These are phyloP conservation scores for Mercenaria mercenaria DNA, from an alignment of 1,140 invertebrate species.

Conservation along the genomic window DNA sequence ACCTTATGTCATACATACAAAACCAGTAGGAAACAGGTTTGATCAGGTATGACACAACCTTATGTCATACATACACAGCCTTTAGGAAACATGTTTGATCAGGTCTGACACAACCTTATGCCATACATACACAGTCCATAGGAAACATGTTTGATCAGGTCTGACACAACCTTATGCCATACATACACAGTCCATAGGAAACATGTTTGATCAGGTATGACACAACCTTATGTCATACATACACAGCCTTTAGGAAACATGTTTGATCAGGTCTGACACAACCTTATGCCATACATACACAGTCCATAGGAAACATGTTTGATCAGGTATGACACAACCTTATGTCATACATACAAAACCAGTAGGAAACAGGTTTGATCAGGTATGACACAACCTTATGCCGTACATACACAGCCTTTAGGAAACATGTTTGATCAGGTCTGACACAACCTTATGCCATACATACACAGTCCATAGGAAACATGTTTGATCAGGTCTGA, in stretches of 20 bases:
- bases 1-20: too few relatives aligned
- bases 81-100: too few relatives aligned
- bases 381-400: slow-evolving; percentile 86
- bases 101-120: too few relatives aligned
- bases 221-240: background rate
- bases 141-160: too few relatives aligned
- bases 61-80: too few relatives aligned
- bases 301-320: slow-evolving; percentile 93
- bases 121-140: too few relatives aligned
- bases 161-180: slow-evolving; percentile 92
- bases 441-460: slow-evolving; percentile 92
- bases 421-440: too few relatives aligned
- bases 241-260: too few relatives aligned
- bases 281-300: slow-evolving; percentile 92
- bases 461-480: slow-evolving; percentile 93
- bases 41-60: too few relatives aligned
- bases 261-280: too few relatives aligned
- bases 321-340: slow-evolving; percentile 92
- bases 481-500: slow-evolving; percentile 92
- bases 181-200: slow-evolving; percentile 93
- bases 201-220: slow-evolving; percentile 92
- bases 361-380: slow-evolving; percentile 92
- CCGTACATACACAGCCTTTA: too few relatives aligned
- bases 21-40: too few relatives aligned
- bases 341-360: slow-evolving; percentile 93